Base-by-base conservation (phyloP, 2,113 vertebrate genomes). In the Equus quagga region DNA sequence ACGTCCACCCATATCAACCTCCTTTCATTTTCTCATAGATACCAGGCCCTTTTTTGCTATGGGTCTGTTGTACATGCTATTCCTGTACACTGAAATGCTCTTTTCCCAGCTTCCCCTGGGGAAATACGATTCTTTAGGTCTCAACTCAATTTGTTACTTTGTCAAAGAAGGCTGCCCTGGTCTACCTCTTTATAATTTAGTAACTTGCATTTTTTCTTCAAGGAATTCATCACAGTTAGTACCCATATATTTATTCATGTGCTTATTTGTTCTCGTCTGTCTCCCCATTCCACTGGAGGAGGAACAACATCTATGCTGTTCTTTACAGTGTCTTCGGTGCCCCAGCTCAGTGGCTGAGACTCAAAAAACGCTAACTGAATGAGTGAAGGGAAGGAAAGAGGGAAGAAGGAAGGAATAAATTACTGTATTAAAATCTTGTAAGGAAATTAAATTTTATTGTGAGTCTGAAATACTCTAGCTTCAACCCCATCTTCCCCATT, bases 331-430 rank as follows among this genome's bases (percentile, higher is more conserved):
- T 78, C 10, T 44, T 62, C 13, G 14, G 58, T 81, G 26, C 24
- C 70, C 70, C n/a, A 18, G 21, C 26, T 49, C 2, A 73, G 56
- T 69, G n/a, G 14, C 36, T 41, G 44, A 49, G 49, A 72, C 56
- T 93, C 51, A 62, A 64, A 93, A 80, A 88, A 64, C 49, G 79
- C 33, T 62, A 75, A 93, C 54, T 89, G 56, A 76, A 80, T 72
- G 67, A 90, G 10, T 69, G 36, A 82, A 67, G 51, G 58, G n/a
- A 69, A 36, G 28, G 8, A 24, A 24, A 69, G 36, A 51, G 44
- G 31, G 6, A 69, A 79, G 67, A 65, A 92, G 33, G 46, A 93
- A 94, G 44, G 12, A 91, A 92, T n/a, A 65, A 64, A 69, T 56
- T 89, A 54, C 51, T 54, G 51, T 54, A 56, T 69, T 93, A 72